These are phyloP conservation scores for Hypomecis punctinalis DNA, from an alignment of 2,888 invertebrate species.

Conservation along the genomic window DNA sequence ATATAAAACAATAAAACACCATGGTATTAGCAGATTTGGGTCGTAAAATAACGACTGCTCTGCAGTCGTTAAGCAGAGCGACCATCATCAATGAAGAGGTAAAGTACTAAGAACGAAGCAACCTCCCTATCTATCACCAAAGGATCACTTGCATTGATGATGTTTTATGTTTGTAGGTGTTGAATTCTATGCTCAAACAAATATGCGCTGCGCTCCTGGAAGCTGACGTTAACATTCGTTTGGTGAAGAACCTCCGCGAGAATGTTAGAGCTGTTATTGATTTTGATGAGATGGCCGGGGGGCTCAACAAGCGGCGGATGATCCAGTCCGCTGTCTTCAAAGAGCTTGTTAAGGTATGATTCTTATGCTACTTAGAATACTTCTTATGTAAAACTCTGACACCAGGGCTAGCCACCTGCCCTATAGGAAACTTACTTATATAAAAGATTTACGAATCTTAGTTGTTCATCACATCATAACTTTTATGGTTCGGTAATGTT, in stretches of 20 bases:
- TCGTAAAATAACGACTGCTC: constrained; percentile 98
- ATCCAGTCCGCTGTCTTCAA: constrained; percentile 99
- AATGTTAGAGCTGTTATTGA: constrained; percentile 99
- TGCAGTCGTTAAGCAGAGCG: constrained; percentile 98
- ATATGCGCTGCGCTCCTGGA: constrained; percentile 98
- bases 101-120: constrained; percentile 38
- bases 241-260: constrained; percentile 97
- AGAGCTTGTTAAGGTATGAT: constrained; percentile 95
- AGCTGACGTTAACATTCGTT: constrained; percentile 97
- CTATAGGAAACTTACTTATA: no score
- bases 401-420: no score
- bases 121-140: not conserved
- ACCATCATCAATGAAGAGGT: constrained; percentile 99
- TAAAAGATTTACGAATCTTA: not conserved
- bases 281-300: constrained; percentile 99
- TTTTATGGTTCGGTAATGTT: not conserved
- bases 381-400: no score
- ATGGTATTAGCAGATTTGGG: constrained; percentile 99
- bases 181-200: constrained; percentile 99
- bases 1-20: constrained; percentile 65
- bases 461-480: not conserved
- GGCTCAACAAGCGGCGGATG: constrained; percentile 98
- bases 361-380: no score
- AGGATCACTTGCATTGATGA: not conserved
- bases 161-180: constrained; percentile 86